These are phyloP conservation scores for Meloidogyne hapla DNA, from an alignment of 1,140 invertebrate species.

Conservation along the genomic window DNA sequence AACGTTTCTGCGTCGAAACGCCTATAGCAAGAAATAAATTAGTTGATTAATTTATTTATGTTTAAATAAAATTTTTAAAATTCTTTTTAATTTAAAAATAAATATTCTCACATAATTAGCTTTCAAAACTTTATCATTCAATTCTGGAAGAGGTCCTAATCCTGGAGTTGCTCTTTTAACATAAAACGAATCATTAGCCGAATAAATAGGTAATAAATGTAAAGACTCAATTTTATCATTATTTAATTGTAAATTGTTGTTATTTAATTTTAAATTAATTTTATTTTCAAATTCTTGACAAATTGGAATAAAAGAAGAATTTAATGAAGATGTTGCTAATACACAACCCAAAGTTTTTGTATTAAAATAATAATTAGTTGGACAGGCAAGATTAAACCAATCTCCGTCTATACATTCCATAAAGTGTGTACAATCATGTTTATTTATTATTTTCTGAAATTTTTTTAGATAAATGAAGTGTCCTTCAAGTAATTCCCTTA, in stretches of 20 bases:
- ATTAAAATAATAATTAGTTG: constrained; percentile 25
- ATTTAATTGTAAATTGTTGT: background rate
- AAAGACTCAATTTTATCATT: background rate
- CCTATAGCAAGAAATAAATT: too few relatives aligned
- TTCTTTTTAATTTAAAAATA: too few relatives aligned
- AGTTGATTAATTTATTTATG: too few relatives aligned
- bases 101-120: constrained; percentile 20
- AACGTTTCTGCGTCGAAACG: too few relatives aligned
- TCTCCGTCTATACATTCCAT: constrained; percentile 36
- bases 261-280: background rate
- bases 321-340: constrained; percentile 13
- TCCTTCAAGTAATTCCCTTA: background rate
- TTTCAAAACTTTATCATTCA: constrained; percentile 2
- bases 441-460: constrained; percentile 33
- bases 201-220: constrained; percentile 14
- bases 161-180: background rate
- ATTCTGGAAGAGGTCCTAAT: constrained; percentile 21
- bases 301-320: constrained; percentile 14
- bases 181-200: background rate
- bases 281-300: constrained; percentile 12
- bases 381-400: constrained; percentile 34
- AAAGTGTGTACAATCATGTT: constrained; percentile 30
- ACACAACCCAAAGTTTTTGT: constrained; percentile 12
- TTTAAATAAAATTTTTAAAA: background rate
- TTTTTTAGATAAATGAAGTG: too few relatives aligned